phyloP scores from a whole-genome alignment of 2,888 invertebrate species.

The Acanthacorydalis orientalis region DNA sequence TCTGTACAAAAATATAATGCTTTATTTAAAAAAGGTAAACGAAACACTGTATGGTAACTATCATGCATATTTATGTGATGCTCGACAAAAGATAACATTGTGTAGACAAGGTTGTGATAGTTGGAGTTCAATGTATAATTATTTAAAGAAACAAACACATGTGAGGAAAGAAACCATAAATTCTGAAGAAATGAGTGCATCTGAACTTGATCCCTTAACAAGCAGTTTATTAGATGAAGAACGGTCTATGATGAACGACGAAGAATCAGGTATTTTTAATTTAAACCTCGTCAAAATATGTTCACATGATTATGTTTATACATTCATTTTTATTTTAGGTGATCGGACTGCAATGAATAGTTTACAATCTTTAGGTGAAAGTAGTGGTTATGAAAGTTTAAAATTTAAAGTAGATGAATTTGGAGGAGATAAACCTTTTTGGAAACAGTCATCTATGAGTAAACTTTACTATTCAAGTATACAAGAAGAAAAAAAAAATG shows the following conservation, averaged over 20 bases:
- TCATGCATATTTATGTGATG: constrained; percentile 75
- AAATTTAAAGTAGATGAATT: constrained; percentile 39
- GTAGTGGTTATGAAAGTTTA: constrained; percentile 63
- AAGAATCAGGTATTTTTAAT: constrained; percentile 9
- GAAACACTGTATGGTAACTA: constrained; percentile 65
- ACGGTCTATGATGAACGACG: constrained; percentile 12
- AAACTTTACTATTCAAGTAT: constrained; percentile 16
- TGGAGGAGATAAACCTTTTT: constrained; percentile 20
- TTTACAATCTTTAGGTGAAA: constrained; percentile 54
- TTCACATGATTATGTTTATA: not conserved
- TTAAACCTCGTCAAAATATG: not conserved
- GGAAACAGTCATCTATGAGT: constrained; percentile 19
- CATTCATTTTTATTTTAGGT: not conserved
- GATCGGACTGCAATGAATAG: constrained; percentile 28
- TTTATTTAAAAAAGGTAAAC: constrained; percentile 18
- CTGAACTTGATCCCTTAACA: too few species aligned
- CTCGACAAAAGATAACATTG: constrained; percentile 56
- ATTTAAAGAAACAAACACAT: constrained; percentile 24
- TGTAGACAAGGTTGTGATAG: constrained; percentile 55
- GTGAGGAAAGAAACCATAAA: too few species aligned
- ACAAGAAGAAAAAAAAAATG: constrained; percentile 13
- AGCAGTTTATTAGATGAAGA: not conserved
- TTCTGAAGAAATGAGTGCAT: too few species aligned
- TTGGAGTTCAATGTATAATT: constrained; percentile 49
- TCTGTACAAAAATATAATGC: too few species aligned